Percentiles rank a stretch among this genome's conserved stretches.
Conservation (phyloP, 2,888 invertebrate genomes). For the Pseudoips prasinana region DNA sequence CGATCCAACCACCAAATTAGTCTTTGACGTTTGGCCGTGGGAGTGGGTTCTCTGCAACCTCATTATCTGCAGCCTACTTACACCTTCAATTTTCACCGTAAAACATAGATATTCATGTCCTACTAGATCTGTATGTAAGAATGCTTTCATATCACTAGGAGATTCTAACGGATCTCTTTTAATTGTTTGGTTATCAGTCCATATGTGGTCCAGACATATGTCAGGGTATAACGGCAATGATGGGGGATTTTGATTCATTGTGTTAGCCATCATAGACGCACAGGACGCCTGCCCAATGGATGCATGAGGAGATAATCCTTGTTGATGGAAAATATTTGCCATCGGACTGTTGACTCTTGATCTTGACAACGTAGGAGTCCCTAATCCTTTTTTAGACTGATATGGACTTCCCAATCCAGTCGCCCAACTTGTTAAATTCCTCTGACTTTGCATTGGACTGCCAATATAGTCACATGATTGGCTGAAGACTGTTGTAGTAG, state of each 20-base stretch:
- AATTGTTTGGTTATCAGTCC: slow-evolving; percentile 87
- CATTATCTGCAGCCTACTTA: slow-evolving; percentile 84
- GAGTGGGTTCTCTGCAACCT: slow-evolving; percentile 85
- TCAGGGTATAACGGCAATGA: slow-evolving; percentile 90
- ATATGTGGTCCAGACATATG: slow-evolving; percentile 93
- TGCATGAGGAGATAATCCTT: slow-evolving; percentile 71
- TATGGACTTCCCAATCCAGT: slow-evolving; percentile 65
- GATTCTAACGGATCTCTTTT: slow-evolving; percentile 61
- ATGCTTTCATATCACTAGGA: slow-evolving; percentile 83
- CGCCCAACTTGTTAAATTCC: slow-evolving; percentile 60
- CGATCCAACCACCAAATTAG: slow-evolving; percentile 88
- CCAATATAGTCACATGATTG: slow-evolving; percentile 68
- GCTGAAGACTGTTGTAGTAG: slow-evolving; percentile 62
- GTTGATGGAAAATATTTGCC: slow-evolving; percentile 71
- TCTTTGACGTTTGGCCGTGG: slow-evolving; percentile 65
- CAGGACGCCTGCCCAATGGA: slow-evolving; percentile 73
- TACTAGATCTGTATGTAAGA: slow-evolving; percentile 92
- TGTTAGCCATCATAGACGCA: slow-evolving; percentile 70
- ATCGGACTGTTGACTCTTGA: slow-evolving; percentile 70
- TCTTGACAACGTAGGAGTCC: slow-evolving; percentile 51
- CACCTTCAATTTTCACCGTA: slow-evolving; percentile 70
- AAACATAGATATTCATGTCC: slow-evolving; percentile 93
- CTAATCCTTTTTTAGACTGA: slow-evolving; percentile 54
- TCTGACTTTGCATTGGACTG: slow-evolving; percentile 66
- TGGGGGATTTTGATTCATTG: slow-evolving; percentile 72